A percentile compares a stretch with the other conserved stretches of the same genome.
Conservation (phyloP, 2,113 vertebrate species). For the Geococcyx californianus region DNA sequence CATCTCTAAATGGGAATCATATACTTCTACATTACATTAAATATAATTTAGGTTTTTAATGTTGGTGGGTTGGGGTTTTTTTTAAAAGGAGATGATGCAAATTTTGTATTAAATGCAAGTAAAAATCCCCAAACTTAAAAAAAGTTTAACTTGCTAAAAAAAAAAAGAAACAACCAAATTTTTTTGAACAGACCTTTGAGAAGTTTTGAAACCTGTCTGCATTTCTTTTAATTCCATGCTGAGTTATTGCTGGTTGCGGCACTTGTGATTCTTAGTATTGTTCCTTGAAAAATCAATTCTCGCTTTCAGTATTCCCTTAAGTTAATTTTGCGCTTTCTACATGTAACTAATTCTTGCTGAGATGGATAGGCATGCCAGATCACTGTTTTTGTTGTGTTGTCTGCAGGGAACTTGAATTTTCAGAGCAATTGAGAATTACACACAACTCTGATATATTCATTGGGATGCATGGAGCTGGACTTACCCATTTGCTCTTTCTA, state of each 20-base stretch:
- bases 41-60: background rate
- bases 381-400: background rate
- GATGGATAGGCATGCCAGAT: background rate
- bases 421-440: slow-evolving; percentile 89
- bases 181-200: background rate
- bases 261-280: background rate
- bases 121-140: background rate
- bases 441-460: slow-evolving; percentile 98
- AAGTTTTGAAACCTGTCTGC: background rate
- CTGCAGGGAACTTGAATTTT: slow-evolving; percentile 88
- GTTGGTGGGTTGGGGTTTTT: background rate
- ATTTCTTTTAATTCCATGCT: background rate
- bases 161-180: background rate
- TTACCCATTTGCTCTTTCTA: slow-evolving; percentile 95
- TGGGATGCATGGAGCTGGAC: slow-evolving; percentile 96
- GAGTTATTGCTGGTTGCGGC: background rate
- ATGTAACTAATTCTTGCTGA: background rate
- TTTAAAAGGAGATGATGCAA: background rate
- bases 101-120: background rate
- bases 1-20: background rate
- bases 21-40: background rate
- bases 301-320: background rate
- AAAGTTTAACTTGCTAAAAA: background rate
- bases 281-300: background rate
- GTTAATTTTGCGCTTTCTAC: background rate